These are phyloP conservation scores for Gryllus bimaculatus DNA, from an alignment of 1,140 invertebrate genomes.

Conservation along the genomic window DNA sequence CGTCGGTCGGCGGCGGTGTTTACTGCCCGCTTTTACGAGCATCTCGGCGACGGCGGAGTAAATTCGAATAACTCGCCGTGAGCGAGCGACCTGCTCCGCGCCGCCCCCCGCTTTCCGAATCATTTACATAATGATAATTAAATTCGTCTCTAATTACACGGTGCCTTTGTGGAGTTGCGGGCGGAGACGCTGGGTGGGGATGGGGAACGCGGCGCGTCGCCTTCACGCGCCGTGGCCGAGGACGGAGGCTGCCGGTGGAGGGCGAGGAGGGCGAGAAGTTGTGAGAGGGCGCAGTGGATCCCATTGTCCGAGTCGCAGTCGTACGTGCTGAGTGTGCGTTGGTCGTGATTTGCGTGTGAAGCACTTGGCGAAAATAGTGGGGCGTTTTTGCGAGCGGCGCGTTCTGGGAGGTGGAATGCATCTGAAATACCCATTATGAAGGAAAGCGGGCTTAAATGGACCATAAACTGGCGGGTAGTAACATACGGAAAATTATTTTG, in stretches of 20 bases:
- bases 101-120: not conserved
- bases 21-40: not conserved
- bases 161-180: not conserved
- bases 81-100: not conserved
- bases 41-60: not conserved
- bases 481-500: no score
- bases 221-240: not conserved
- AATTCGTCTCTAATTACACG: conserved; percentile 4
- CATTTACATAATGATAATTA: conserved; percentile 6
- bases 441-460: no score
- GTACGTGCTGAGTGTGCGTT: no score
- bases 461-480: no score
- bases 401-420: no score
- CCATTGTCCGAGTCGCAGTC: not conserved
- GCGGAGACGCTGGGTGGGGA: no score
- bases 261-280: not conserved
- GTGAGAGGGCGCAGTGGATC: not conserved
- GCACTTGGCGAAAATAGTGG: no score
- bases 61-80: not conserved
- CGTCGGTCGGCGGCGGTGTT: not conserved
- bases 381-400: no score
- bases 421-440: no score
- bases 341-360: no score
- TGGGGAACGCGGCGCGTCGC: no score
- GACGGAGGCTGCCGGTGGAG: not conserved